Evolutionary conservation across 2,797 vertebrate species (phyloP), one percentile per base, ranked within the genome.

Genomic region (Centroberyx gerrardi): DNA sequence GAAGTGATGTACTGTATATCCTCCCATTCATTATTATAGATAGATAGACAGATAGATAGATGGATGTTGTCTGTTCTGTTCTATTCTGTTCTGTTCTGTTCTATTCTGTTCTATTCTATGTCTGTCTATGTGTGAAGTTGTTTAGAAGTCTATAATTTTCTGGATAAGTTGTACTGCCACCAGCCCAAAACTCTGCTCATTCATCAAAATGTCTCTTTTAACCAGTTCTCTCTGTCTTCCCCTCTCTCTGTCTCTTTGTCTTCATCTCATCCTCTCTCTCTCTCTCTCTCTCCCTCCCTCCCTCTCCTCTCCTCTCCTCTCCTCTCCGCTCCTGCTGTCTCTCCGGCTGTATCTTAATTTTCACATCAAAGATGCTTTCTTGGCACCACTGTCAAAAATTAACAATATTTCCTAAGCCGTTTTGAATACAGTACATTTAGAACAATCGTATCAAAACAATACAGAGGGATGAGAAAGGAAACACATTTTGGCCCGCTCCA

Each of bases 181-280:
- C 74, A 87, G 83, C 81, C 83, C 81, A 64, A 85, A 88, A 79
- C 83, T 78, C 69, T 72, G 69, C 86, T 70, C 88, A 90, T 90
- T 87, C 78, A 88, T 89, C 86, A 90, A 88, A 80, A 88, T 85
- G 81, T 86, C 86, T 83, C 85, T 62, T 81, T 87, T 62, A 79
- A 84, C 83, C 81, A 82, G 84, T 81, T 72, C 82, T 73, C 74
- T 73, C 70, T 42, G 17, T 62, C 65, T 62, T 40, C 28, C 53
- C 3, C 54, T 27, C 76, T 44, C 42, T 15, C n/a, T 14, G 2
- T 55, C 53, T 55, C 28, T 31, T 14, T 18, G 55, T n/a, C 38
- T 36, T 42, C 48, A 33, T 27, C 44, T 36, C n/a, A 13, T 33
- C 15, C 28, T 29, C 14, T 13, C 1, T 29, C n/a, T 15, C 3